Evolutionary conservation across 1,140 invertebrate species (phyloP).

Genomic region (Chelonus insularis): DNA sequence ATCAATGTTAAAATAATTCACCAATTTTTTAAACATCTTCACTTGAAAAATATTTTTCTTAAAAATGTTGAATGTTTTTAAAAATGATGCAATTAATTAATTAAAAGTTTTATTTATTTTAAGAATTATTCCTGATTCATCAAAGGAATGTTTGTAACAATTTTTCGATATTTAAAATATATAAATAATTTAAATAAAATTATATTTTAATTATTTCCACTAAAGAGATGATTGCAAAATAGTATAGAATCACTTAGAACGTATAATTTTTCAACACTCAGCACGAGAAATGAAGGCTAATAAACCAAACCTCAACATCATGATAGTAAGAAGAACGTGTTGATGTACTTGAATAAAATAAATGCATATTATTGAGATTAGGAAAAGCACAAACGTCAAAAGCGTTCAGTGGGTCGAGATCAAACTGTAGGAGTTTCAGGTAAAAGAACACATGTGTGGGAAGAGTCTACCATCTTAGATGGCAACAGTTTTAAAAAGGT

Average conservation of each 20-base stretch:
- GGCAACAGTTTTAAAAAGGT: slow-evolving; percentile 47
- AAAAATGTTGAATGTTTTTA: not conserved
- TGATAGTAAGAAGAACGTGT: slow-evolving; percentile 30
- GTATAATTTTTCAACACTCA: slow-evolving; percentile 4
- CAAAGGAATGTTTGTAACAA: no score
- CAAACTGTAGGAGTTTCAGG: slow-evolving; percentile 33
- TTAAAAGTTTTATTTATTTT: no score
- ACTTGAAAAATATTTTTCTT: not conserved
- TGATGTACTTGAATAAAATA: slow-evolving; percentile 43
- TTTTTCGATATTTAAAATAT: no score
- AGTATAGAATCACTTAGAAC: not conserved
- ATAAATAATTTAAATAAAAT: no score
- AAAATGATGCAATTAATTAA: no score
- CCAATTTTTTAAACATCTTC: not conserved
- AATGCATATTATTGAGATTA: slow-evolving; percentile 46
- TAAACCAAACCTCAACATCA: slow-evolving; percentile 35
- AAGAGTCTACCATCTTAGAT: slow-evolving; percentile 49
- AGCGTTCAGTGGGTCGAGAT: slow-evolving; percentile 30
- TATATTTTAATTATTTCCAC: no score
- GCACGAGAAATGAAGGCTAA: not conserved
- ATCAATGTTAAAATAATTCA: not conserved
- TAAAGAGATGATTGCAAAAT: no score
- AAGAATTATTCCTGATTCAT: no score
- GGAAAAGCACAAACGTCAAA: slow-evolving; percentile 9
- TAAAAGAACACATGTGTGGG: slow-evolving; percentile 31